These are phyloP conservation scores for Metopolophium dirhodum DNA, from an alignment of 1,140 invertebrate species.

Conservation along the genomic window DNA sequence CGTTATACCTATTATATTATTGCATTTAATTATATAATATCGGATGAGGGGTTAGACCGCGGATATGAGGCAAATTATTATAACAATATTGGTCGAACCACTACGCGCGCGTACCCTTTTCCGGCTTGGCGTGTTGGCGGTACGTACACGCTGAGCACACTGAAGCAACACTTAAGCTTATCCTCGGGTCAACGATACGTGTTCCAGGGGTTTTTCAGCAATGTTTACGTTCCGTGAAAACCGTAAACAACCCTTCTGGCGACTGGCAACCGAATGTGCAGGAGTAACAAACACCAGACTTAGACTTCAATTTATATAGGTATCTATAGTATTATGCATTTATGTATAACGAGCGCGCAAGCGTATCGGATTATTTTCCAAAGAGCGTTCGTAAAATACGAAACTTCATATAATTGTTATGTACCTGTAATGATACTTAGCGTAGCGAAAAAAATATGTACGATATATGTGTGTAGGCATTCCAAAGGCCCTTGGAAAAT, in stretches of 20 bases:
- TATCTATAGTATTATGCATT: background rate
- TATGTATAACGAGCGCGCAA: background rate
- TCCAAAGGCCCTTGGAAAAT: background rate
- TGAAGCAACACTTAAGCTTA: slow-evolving; percentile 1
- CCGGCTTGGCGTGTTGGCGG: background rate
- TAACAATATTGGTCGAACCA: background rate
- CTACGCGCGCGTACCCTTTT: background rate
- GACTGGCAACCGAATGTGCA: background rate
- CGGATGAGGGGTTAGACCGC: background rate
- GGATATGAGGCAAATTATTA: background rate
- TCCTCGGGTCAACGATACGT: background rate
- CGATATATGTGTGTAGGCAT: background rate
- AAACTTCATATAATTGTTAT: background rate
- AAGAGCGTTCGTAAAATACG: background rate
- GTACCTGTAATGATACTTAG: background rate
- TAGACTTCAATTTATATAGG: background rate
- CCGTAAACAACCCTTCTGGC: background rate
- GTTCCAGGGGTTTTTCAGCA: background rate
- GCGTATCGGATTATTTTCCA: too few species aligned
- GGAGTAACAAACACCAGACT: background rate
- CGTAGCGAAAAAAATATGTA: background rate
- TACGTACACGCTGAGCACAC: background rate
- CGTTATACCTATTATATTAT: background rate
- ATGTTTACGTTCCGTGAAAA: background rate
- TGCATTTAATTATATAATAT: background rate